Conservation (phyloP, 2,113 vertebrate species). For the Guaruba guarouba region DNA sequence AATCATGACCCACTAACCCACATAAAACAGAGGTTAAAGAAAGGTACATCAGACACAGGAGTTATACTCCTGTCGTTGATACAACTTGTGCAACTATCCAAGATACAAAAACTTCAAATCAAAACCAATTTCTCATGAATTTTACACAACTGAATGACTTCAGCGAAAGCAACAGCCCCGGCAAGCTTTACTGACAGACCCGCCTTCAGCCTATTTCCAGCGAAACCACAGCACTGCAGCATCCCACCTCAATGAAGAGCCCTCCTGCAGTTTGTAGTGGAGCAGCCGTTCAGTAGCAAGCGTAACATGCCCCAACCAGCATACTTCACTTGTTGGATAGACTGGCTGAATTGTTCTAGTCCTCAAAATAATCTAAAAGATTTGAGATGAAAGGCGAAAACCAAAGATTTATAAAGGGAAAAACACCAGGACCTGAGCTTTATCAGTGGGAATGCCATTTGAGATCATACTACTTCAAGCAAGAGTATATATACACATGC, state of each 20-base stretch:
- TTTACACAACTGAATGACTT: neutral
- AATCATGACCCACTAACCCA: constrained; percentile 56
- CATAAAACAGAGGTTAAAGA: constrained; percentile 8
- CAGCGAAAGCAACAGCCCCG: neutral
- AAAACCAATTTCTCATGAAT: neutral
- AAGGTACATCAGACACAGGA: neutral
- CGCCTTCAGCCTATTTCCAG: neutral
- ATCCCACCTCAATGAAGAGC: neutral
- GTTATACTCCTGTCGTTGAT: neutral
- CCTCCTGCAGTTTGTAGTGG: neutral
- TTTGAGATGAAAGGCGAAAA: neutral
- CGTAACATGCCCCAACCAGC: fast-evolving
- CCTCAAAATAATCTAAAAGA: neutral
- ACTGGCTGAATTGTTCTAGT: neutral
- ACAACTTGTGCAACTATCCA: neutral
- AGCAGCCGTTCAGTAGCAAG: neutral
- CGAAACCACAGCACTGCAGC: neutral
- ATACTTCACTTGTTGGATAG: neutral
- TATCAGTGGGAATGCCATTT: neutral
- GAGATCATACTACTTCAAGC: neutral
- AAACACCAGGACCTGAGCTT: neutral
- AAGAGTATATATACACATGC: neutral
- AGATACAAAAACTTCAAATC: neutral
- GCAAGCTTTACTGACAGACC: neutral
- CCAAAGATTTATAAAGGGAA: neutral